Percentiles rank a stretch among this genome's conserved stretches.
Evolutionary conservation across 2,113 vertebrate genomes (phyloP).

Genomic region (Pelusios castaneus): DNA sequence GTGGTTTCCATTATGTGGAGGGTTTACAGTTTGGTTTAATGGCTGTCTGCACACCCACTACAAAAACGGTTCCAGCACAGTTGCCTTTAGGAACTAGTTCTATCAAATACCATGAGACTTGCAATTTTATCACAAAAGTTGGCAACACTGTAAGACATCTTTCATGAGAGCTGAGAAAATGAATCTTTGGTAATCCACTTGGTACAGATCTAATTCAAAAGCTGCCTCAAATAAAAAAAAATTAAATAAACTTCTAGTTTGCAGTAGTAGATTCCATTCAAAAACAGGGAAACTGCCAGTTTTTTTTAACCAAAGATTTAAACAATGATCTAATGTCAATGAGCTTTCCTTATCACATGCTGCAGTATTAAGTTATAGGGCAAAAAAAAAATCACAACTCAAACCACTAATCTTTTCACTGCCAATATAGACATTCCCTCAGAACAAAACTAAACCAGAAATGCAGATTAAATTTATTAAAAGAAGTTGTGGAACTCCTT

Average conservation of each 20-base stretch:
- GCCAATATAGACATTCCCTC: constrained; percentile 68
- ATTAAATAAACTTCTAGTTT: neutral
- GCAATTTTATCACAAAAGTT: too few relatives aligned
- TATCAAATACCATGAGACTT: too few relatives aligned
- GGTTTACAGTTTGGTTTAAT: too few relatives aligned
- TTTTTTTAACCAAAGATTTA: constrained; percentile 55
- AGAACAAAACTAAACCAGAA: constrained; percentile 66
- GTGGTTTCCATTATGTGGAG: too few relatives aligned
- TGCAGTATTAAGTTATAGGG: constrained; percentile 48
- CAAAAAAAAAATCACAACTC: neutral
- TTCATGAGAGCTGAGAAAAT: neutral
- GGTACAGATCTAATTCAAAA: neutral
- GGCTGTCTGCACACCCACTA: too few relatives aligned
- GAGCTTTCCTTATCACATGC: constrained; percentile 52
- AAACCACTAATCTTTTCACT: neutral
- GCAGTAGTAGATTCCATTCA: constrained; percentile 3
- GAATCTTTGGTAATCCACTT: neutral
- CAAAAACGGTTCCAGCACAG: too few relatives aligned
- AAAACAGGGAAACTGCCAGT: constrained; percentile 30
- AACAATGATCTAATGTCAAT: constrained; percentile 46
- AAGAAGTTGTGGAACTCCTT: too few relatives aligned
- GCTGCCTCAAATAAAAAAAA: neutral
- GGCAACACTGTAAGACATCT: too few relatives aligned
- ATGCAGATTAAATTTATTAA: constrained; percentile 67
- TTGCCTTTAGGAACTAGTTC: too few relatives aligned